Base-by-base conservation (phyloP, 2,888 invertebrate genomes). In the Meloe dianella region DNA sequence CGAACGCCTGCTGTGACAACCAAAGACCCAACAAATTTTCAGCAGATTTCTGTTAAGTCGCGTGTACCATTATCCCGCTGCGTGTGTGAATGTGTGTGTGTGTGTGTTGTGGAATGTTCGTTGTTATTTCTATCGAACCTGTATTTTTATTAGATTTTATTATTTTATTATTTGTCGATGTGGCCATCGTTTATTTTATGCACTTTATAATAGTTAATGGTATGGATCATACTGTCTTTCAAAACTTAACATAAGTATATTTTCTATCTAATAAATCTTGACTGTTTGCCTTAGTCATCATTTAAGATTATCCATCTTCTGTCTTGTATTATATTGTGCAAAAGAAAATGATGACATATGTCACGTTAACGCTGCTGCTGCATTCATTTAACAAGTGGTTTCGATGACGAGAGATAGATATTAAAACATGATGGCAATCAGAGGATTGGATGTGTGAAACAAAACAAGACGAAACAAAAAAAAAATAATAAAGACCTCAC, bases 1-100 rank as follows among this genome's bases (percentile, higher is more conserved):
- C 68, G 75, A 68, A 73, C 73, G 69, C 77, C 77, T 71, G 75
- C 73, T 69, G 75, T 14, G 75, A 57, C 63, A 24, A 59, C 63
- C 66, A 69, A 66, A 72, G 74, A 71, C 71, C 74, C 78, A 72
- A 78, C 77, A 77, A 77, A 78, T 66, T 78, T 78, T 78, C 77
- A 72, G 78, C 77, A 75, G 75, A 75, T 75, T 71, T 68, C 65
- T 58, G 20, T n/a, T 35, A 66, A 71, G 75, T 73, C 74, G 73
- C 72, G 74, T 71, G 73, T 69, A 68, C 72, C 73, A 67, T 68
- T 67, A 66, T 65, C 74, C 75, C 66, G 76, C 77, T 75, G n/a
- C n/a, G n/a, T n/a, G n/a, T n/a, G n/a, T n/a, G n/a, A n/a, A n/a
- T n/a, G n/a, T n/a, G n/a, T n/a, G n/a, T n/a, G n/a, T n/a, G n/a